Evolutionary conservation across 2,888 invertebrate genomes (phyloP).

Genomic region (Sphaerophoria taeniata): DNA sequence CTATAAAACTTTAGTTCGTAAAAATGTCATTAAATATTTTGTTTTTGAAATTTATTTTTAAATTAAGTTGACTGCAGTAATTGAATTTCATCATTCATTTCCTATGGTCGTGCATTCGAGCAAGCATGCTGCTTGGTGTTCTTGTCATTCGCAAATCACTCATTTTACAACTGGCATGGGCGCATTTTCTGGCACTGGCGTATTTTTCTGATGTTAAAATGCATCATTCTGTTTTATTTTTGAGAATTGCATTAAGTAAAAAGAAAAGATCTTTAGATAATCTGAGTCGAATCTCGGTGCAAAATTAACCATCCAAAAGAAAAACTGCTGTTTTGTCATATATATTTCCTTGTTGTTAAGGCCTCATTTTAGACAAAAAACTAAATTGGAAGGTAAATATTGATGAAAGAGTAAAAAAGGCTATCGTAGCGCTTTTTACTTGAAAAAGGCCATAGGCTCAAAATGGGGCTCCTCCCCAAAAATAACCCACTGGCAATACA

Average conservation of each 20-base stretch:
- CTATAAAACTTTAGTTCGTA: not conserved
- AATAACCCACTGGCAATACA: too few relatives aligned
- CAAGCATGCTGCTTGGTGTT: conserved; percentile 18
- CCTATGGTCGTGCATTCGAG: conserved; percentile 5
- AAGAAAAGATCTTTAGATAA: not conserved
- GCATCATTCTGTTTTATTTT: conserved; percentile 31
- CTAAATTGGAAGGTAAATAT: too few relatives aligned
- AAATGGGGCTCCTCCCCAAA: too few relatives aligned
- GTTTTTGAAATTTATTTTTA: conserved; percentile 20
- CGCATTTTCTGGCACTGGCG: too few relatives aligned
- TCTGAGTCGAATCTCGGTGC: too few relatives aligned
- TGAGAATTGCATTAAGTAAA: conserved; percentile 57
- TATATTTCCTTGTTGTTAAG: too few relatives aligned
- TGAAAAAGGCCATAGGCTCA: too few relatives aligned
- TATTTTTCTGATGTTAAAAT: not conserved
- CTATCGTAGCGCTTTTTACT: too few relatives aligned
- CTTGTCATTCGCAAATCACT: conserved; percentile 51
- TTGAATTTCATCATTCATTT: conserved; percentile 54
- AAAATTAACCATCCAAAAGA: too few relatives aligned
- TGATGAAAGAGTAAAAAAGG: too few relatives aligned
- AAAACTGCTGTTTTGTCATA: too few relatives aligned
- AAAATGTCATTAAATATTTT: conserved; percentile 42
- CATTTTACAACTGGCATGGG: conserved; percentile 32
- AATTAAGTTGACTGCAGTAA: conserved; percentile 27
- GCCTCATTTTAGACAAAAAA: too few relatives aligned